Conservation (phyloP, 2,113 vertebrate species). For the Odobenus rosmarus region DNA sequence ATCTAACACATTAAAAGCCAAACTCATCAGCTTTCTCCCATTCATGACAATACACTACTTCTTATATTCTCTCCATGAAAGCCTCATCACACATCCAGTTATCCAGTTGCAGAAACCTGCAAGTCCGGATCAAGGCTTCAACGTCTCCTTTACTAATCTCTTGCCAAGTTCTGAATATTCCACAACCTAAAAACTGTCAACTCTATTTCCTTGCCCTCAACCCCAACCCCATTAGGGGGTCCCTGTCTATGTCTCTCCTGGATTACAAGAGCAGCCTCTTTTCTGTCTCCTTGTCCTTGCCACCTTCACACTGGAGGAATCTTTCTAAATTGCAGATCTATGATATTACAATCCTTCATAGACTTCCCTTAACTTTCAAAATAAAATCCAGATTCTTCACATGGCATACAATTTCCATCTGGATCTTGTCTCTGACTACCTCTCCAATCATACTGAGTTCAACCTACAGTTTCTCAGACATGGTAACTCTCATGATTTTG, state of each 20-base stretch:
- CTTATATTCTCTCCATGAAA: background rate
- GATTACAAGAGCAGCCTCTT: background rate
- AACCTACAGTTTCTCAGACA: background rate
- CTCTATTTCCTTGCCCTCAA: background rate
- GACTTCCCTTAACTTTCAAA: background rate
- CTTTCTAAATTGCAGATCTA: background rate
- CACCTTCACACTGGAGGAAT: background rate
- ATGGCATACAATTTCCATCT: background rate
- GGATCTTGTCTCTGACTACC: background rate
- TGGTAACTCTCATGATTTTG: background rate
- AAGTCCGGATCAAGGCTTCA: background rate
- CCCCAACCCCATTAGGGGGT: background rate
- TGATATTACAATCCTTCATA: background rate
- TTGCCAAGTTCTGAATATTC: background rate
- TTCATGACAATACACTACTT: background rate
- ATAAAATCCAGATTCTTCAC: conserved; percentile 1
- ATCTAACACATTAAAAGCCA: background rate
- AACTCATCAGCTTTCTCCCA: background rate
- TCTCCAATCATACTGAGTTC: background rate
- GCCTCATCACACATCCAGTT: background rate
- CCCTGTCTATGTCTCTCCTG: background rate
- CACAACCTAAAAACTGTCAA: background rate
- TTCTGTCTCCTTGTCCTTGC: background rate
- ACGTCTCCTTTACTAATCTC: background rate
- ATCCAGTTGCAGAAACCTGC: background rate